Base-by-base conservation (phyloP, 1,140 invertebrate genomes). In the Drosophila teissieri region DNA sequence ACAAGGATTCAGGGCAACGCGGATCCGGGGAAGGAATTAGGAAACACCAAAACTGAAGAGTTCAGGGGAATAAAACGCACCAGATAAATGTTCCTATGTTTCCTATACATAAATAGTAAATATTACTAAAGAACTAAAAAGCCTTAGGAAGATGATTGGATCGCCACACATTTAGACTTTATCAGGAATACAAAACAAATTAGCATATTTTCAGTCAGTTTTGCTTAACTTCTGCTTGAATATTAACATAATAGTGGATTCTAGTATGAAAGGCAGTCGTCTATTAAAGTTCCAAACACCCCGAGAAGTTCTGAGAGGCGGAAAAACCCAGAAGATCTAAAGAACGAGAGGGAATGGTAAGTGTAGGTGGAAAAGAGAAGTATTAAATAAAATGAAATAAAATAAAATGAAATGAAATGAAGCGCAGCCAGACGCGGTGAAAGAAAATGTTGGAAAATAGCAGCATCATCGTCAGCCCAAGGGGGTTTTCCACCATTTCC, bases 381-480 rank as follows among this genome's bases (percentile, higher is more conserved):
- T 10, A 12, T 31, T 65, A 68, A 62, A 80, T 34, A 72, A 57
- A 62, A 84, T 76, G 56, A 86, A 80, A 14, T 42, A 72, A 69
- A 70, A 79, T 31, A 24, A 75, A 68, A 79, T 76, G 62, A 82
- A 80, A 76, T 80, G 61, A 75, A 85, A 80, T 69, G 64, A 78
- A 65, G 64, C 40, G 53, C 42, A 45, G 44, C 53, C 52, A 64
- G 49, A 56, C 27, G 46, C 44, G 45, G 46, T 34, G 45, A 56
- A 78, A 65, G 67, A 76, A 68, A 74, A 76, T 85, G 82, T 80
- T 54, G 65, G 58, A 86, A 86, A 88, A 86, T 80, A 80, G 80
- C 76, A 84, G 84, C 83, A 88, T 86, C 83, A 86, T 86, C 83
- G 78, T 88, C 51, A 76, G 52, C 73, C 72, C 60, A 65, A 53